Evolutionary conservation across 2,797 vertebrate genomes (phyloP), one percentile per base, ranked within the genome.

Genomic region (Aselliscus stoliczkanus): DNA sequence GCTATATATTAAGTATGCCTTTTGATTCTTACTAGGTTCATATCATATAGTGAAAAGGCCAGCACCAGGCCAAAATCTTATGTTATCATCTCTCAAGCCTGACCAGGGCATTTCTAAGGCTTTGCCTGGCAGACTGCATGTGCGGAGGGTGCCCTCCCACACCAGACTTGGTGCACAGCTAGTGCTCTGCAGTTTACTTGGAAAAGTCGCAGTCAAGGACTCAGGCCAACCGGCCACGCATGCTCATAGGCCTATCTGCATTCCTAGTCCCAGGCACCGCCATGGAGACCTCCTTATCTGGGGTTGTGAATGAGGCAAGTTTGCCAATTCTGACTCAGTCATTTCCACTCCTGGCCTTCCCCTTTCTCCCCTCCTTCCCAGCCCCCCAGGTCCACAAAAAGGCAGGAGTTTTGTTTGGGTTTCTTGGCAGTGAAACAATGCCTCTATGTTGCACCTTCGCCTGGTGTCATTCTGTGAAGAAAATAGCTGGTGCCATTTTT

Each of bases 141-240:
- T 12, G 4, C 2, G 29, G 21, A 31, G 62, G n/a, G 5, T 23
- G 37, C 31, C 18, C 54, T 54, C 15, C 42, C 37, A 17, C 4
- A 21, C 2, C 34, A 47, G 7, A 18, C 17, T 9, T 18, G 1
- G 13, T 4, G 3, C 5, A 60, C 0, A 27, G 65, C 2, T 4
- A 72, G 21, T 13, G 12, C 6, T 4, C 0, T 13, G 10, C n/a
- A 67, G 25, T 44, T 67, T 34, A 34, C 27, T 34, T 17, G 73
- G 89, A 81, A 34, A 31, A 42, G 42, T 3, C 18, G 2, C 2
- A 34, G 17, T 50, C 10, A 20, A 44, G 15, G 31, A 47, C 27
- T 25, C 15, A 44, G 31, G 21, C 17, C 25, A 17, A 13, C 8
- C 21, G 44, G 29, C 34, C 39, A 62, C 23, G 27, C 31, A 5